phyloP scores from a whole-genome alignment of 2,113 vertebrate species.

The Eretmochelys imbricata region DNA sequence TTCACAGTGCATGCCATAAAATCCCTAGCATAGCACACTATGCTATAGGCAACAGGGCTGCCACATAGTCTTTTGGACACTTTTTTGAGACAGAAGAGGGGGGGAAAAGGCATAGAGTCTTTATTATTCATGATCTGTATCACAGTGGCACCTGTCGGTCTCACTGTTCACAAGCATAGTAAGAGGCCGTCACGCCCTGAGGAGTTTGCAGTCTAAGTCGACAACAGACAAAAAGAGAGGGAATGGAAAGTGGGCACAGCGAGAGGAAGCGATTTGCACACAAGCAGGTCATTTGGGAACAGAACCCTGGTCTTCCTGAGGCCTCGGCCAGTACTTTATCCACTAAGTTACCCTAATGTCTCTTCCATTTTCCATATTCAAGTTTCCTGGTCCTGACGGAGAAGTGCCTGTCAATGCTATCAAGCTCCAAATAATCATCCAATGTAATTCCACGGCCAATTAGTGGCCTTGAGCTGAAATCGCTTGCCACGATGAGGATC shows the following conservation, averaged over 20 bases:
- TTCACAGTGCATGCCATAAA: neutral
- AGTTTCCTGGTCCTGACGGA: neutral
- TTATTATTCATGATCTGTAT: neutral
- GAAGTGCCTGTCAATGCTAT: neutral
- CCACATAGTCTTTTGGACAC: neutral
- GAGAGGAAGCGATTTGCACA: fast-evolving
- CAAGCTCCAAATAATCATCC: neutral
- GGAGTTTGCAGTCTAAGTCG: neutral
- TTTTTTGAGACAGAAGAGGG: neutral
- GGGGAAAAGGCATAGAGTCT: neutral
- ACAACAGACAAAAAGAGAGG: neutral
- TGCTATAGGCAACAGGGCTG: neutral
- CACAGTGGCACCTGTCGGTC: constrained; percentile 9
- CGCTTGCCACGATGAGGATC: fast-evolving
- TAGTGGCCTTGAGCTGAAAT: neutral
- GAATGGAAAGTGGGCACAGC: neutral
- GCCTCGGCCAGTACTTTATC: neutral
- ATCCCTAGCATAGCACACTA: neutral
- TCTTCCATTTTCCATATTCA: neutral
- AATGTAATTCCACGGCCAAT: neutral
- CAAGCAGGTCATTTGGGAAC: neutral
- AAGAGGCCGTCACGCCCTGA: neutral
- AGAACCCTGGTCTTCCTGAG: neutral
- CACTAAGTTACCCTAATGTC: neutral
- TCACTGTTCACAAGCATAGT: neutral